phyloP scores from a whole-genome alignment of 2,888 invertebrate species.

The Diadegma fenestrale region DNA sequence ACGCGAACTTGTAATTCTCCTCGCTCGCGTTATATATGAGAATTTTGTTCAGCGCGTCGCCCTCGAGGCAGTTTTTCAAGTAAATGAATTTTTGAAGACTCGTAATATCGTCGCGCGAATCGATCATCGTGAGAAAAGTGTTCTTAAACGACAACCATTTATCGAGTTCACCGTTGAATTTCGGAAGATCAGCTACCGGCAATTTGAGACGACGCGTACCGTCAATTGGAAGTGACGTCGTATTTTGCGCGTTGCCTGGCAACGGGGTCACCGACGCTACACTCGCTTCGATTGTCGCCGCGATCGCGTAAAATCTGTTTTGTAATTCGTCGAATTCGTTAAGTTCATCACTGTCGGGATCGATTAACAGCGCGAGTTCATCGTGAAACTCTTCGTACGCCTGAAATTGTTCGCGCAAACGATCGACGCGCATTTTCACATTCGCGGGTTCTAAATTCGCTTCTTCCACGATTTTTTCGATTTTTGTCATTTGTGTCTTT shows the following conservation, averaged over 20 bases:
- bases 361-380: conserved; percentile 49
- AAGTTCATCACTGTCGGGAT: conserved; percentile 26
- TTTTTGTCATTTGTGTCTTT: conserved; percentile 48
- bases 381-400: conserved; percentile 54
- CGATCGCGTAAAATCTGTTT: conserved; percentile 51
- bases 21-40: conserved; percentile 43
- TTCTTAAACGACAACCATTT: conserved; percentile 68
- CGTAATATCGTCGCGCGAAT: conserved; percentile 54
- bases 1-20: conserved; percentile 60
- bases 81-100: conserved; percentile 54
- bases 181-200: conserved; percentile 47
- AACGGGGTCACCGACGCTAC: background rate
- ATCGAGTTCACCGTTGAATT: conserved; percentile 44
- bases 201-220: conserved; percentile 50
- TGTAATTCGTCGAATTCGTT: conserved; percentile 40
- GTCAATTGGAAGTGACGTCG: conserved; percentile 26
- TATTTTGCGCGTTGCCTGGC: conserved; percentile 9
- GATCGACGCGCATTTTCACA: conserved; percentile 37
- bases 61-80: conserved; percentile 40
- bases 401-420: conserved; percentile 38
- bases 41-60: conserved; percentile 58
- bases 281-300: conserved; percentile 11
- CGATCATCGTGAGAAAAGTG: conserved; percentile 58
- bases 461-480: conserved; percentile 51
- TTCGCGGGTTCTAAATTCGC: conserved; percentile 26